Base-by-base conservation (phyloP, 2,113 vertebrate genomes). In the Trogon melanurus region DNA sequence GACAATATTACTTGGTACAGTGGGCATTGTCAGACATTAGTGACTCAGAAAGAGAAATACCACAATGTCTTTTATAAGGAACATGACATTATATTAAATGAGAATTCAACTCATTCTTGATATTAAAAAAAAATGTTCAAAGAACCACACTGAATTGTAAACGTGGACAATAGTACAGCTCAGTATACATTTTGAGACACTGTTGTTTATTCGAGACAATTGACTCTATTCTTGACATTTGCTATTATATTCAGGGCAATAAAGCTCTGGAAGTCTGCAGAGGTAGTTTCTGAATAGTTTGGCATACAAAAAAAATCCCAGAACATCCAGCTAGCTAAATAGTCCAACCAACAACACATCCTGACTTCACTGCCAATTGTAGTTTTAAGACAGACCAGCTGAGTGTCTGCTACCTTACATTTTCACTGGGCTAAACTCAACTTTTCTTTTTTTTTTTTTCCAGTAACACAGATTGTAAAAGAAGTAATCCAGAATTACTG, bases 141-240 rank as follows among this genome's bases (percentile, higher is more conserved):
- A 61, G 41, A 16, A 4, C 0, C 30, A 44, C 30, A 29, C 3
- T n/a, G 61, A 85, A 61, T 45, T 27, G 44, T 25, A 45, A 75
- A 61, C 7, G 1, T 60, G 21, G 56, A 27, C 41, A 79, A 61
- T 11, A 85, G 25, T 27, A 79, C n/a, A 87, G 38, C 54, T 89
- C 22, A 36, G 58, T 21, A 29, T 3, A 62, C 32, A 34, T 62
- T 84, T 47, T 53, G 65, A 75, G n/a, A 67, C 30, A 30, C 32
- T 64, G 21, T 9, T 79, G 50, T 79, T 95, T 81, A 61, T 72
- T 73, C 72, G 51, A 79, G 73, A 87, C 92, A 89, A 61, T n/a
- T 78, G 73, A 79, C 51, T 78, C 69, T 75, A 8, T 57, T 91
- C 67, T 67, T 85, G 85, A 89, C 74, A 64, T 96, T 91, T 95